Conservation (phyloP, 2,797 vertebrate species). For the Monodelphis domestica region DNA sequence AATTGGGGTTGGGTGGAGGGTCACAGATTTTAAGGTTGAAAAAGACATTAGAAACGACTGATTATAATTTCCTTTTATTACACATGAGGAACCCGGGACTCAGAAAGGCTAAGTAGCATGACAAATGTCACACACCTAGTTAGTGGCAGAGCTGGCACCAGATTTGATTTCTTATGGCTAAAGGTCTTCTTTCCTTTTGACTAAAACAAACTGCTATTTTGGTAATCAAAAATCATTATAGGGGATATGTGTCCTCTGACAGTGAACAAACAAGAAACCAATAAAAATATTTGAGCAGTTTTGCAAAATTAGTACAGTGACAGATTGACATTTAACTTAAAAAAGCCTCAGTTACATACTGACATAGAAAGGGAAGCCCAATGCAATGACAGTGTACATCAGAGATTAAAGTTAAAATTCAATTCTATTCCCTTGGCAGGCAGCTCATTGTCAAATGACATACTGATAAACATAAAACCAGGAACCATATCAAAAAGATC, state of each 20-base stretch:
- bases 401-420: neutral
- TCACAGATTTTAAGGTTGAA: neutral
- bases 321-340: neutral
- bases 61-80: neutral
- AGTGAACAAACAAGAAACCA: neutral
- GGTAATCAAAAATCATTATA: neutral
- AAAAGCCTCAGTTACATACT: neutral
- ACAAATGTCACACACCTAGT: neutral
- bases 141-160: neutral
- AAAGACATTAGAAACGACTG: neutral
- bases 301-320: neutral
- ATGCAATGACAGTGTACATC: neutral
- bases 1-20: neutral
- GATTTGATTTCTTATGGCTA: neutral
- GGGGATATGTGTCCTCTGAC: neutral
- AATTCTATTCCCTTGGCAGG: neutral
- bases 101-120: neutral
- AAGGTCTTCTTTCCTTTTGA: neutral
- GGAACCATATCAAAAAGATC: neutral
- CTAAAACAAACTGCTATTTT: neutral
- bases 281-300: neutral
- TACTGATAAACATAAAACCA: neutral
- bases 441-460: neutral
- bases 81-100: neutral
- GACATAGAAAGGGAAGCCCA: neutral